These are phyloP conservation scores for Erpobdella octoculata DNA, from an alignment of 2,888 invertebrate genomes.

Conservation along the genomic window DNA sequence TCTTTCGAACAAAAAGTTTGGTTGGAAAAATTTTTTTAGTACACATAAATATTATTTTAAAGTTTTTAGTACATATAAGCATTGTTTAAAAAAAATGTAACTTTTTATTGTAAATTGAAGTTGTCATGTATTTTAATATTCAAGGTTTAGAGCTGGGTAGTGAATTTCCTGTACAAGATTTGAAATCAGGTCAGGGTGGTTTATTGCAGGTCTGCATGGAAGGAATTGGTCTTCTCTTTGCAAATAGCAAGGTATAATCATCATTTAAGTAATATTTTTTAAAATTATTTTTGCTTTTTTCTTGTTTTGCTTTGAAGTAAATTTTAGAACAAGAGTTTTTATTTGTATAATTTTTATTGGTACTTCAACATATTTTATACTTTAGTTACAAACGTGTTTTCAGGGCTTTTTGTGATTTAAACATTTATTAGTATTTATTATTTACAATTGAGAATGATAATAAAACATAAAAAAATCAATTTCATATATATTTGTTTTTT, in stretches of 20 bases:
- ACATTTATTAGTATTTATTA: neutral
- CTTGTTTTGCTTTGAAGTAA: neutral
- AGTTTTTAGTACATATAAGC: neutral
- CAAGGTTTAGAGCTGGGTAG: conserved; percentile 61
- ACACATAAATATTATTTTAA: no score
- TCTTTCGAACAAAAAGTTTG: no score
- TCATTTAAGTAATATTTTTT: neutral
- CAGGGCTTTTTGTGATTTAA: neutral
- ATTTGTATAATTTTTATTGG: neutral
- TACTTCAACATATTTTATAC: neutral
- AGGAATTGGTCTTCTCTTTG: conserved; percentile 95
- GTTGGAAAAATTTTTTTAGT: no score
- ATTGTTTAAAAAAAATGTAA: neutral
- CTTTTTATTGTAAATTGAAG: neutral
- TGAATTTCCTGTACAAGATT: conserved; percentile 96
- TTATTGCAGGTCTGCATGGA: conserved; percentile 93
- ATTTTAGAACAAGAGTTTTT: neutral
- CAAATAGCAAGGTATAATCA: conserved; percentile 86
- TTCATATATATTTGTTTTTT: no score
- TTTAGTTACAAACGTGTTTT: neutral
- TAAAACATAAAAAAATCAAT: no score
- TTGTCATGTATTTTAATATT: neutral
- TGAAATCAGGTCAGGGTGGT: conserved; percentile 92
- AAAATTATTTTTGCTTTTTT: neutral
- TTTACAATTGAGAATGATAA: neutral